Base-by-base conservation (phyloP, 2,113 vertebrate species). In the Thunnus thynnus region DNA sequence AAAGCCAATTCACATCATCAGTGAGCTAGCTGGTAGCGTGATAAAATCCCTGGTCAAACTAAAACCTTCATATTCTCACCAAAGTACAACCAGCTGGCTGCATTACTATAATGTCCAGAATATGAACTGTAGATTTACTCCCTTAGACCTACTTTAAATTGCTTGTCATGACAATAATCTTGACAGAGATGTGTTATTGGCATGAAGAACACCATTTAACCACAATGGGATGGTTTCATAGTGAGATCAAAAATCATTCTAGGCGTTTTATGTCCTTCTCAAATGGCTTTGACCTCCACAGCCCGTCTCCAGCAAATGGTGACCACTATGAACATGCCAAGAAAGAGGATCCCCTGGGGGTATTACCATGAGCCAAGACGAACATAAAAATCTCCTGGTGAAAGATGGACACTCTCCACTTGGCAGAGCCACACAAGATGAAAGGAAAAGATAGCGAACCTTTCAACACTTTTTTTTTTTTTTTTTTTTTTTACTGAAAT, bases 261-360 rank as follows among this genome's bases (percentile, higher is more conserved):
- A 79, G 80, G 80, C 86, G 70, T 91, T 91, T 92, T 89, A 92
- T 92, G 90, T 92, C 92, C 91, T 92, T 91, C 86, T 90, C 73
- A 90, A 92, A 93, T 92, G 89, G 92, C 90, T 93, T 91, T 94
- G 92, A 94, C 93, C 92, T 93, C 87, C 74, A 82, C 81, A 84
- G 87, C 80, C 87, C 72, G 75, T 92, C 82, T 86, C 80, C 85
- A 64, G 91, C 88, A 92, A 93, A 92, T 85, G 91, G 91, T 93
- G 88, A 92, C 90, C 91, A 89, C 88, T 79, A 80, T 82, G 85
- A 86, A 87, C 88, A 88, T 89, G 91, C 92, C 92, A 94, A 92
- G 92, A 86, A 85, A 91, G 86, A 84, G 32, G 46, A 73, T 79
- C 86, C 89, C 84, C 78, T 30, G 62, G 88, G 84, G 86, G 55